Evolutionary conservation across 2,888 invertebrate genomes (phyloP), one percentile per base, ranked within the genome.

Genomic region (Atethmia centrago): DNA sequence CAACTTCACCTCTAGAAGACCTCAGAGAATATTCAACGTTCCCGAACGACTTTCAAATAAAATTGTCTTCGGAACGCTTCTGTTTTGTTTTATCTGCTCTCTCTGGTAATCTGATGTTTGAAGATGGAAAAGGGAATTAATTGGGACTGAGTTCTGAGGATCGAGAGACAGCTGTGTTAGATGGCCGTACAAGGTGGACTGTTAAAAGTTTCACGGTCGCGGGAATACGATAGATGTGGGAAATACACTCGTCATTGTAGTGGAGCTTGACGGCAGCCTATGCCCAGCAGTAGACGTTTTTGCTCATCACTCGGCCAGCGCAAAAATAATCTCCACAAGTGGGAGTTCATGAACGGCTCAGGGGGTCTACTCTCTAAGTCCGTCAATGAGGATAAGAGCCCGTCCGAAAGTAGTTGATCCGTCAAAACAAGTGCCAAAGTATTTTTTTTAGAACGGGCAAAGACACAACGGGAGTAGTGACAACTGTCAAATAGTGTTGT

Each of bases 21-120:
- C 47, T 78, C 45, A 0, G 31, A 31, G 53, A 28, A 40, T 61
- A 28, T 64, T 28, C 21, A 49, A 45, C 28, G 51, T 63, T 53
- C 21, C 42, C 21, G 7, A 3, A 68, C 45, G 74, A 61, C 65
- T 79, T 73, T 64, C 45, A 61, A 68, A 51, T 79, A 74, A 56
- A 74, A 79, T 80, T 79, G 79, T 36, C 19, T 79, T 59, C 45
- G 25, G 28, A 56, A 45, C 51, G 21, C 3, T 40, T n/a, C 36
- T 69, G 80, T 65, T 68, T 67, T n/a, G 40, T 63, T 73, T 78
- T 21, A n/a, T 79, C 78, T 61, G n/a, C 74, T 67, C 74, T 72
- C 72, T 21, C 31, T 25, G 10, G 31, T 55, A n/a, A 49, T 40
- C 67, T 55, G n/a, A 53, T 45, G 67, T 63, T 63, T n/a, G 47